Conservation (phyloP, 2,888 invertebrate species). For the Microplitis manilae region DNA sequence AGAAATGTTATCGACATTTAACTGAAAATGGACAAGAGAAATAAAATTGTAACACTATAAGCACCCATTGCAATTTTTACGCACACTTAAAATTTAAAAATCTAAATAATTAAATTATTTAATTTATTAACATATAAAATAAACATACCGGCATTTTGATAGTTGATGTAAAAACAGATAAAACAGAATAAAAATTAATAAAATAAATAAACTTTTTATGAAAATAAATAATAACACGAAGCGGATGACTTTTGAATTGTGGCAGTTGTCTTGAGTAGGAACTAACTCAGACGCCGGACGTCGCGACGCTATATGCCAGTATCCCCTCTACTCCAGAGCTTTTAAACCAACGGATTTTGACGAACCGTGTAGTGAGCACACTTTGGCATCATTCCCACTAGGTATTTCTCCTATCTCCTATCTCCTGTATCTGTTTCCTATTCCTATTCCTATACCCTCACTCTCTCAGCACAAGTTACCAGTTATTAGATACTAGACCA, state of each 20-base stretch:
- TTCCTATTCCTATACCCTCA: not conserved
- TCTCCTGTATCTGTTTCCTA: not conserved
- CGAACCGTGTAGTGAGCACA: slow-evolving; percentile 48
- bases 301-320: slow-evolving; percentile 74
- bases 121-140: not conserved
- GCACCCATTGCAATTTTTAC: too few relatives aligned
- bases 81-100: too few relatives aligned
- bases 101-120: not conserved
- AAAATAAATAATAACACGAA: slow-evolving; percentile 17
- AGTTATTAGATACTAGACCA: not conserved
- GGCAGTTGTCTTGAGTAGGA: slow-evolving; percentile 60
- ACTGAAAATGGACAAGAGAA: too few relatives aligned
- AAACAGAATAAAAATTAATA: not conserved
- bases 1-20: too few relatives aligned
- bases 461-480: not conserved
- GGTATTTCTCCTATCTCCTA: slow-evolving; percentile 68
- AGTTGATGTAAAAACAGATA: not conserved
- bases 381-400: slow-evolving; percentile 64
- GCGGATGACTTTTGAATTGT: slow-evolving; percentile 60
- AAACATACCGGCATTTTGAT: not conserved
- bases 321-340: slow-evolving; percentile 65
- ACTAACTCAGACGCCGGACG: slow-evolving; percentile 69
- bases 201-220: not conserved
- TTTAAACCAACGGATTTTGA: slow-evolving; percentile 53
- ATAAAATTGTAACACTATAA: too few relatives aligned